Evolutionary conservation across 2,888 invertebrate genomes (phyloP).

Genomic region (Dolichopus griseipennis): DNA sequence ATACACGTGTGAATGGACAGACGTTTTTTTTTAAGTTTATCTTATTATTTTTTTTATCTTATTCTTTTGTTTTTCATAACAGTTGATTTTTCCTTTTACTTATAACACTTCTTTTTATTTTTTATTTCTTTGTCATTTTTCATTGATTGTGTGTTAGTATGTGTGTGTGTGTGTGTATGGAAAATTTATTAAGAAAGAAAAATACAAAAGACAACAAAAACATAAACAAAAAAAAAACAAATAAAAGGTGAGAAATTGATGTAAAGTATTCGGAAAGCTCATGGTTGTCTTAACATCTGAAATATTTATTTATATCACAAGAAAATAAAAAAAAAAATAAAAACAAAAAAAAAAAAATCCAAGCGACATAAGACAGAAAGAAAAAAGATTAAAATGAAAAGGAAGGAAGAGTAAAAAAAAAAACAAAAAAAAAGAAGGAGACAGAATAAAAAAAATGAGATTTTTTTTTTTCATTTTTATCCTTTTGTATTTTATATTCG

Average conservation of each 20-base stretch:
- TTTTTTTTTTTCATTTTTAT: neutral
- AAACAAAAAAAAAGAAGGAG: neutral
- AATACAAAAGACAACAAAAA: neutral
- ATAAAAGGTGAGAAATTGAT: neutral
- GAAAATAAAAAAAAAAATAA: no score
- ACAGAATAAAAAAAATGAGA: neutral
- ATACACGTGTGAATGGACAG: no score
- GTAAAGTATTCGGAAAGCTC: neutral
- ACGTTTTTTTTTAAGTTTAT: no score
- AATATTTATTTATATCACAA: neutral
- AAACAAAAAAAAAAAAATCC: neutral
- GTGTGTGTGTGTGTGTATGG: no score
- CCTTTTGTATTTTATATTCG: neutral
- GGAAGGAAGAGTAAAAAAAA: neutral
- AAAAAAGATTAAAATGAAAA: neutral
- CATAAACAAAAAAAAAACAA: no score
- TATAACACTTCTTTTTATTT: no score
- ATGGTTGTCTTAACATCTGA: neutral
- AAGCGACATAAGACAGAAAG: neutral
- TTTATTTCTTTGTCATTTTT: neutral
- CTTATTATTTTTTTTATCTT: no score
- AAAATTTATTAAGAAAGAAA: neutral
- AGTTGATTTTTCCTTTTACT: no score
- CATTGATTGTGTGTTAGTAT: neutral
- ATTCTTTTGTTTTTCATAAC: no score